Evolutionary conservation across 2,113 vertebrate species (phyloP).

Genomic region (Thryonomys swinderianus): DNA sequence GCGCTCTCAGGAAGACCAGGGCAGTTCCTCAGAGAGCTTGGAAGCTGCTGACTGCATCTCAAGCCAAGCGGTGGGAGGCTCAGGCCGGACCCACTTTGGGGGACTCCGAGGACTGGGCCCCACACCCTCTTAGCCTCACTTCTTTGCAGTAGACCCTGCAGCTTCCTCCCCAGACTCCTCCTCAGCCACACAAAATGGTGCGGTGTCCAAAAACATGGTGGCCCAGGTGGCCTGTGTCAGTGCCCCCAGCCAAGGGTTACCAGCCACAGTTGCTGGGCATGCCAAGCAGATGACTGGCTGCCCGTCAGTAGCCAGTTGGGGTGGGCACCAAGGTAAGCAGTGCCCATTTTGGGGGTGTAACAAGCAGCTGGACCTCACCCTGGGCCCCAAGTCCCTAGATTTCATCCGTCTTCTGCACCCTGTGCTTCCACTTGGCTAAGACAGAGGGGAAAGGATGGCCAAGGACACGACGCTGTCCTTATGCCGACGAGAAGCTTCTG

Average conservation of each 20-base stretch:
- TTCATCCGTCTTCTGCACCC: background rate
- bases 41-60: no score
- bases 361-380: background rate
- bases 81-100: background rate
- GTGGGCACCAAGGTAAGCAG: accelerated
- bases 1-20: background rate
- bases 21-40: background rate
- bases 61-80: accelerated
- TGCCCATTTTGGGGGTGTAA: accelerated
- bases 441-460: background rate
- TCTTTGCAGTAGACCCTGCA: accelerated
- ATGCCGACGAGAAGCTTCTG: accelerated
- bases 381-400: background rate
- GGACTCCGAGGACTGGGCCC: background rate
- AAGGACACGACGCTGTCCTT: accelerated
- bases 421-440: background rate
- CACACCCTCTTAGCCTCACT: background rate
- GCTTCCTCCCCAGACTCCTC: background rate
- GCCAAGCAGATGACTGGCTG: no score
- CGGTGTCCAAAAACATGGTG: background rate
- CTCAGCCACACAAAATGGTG: background rate
- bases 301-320: accelerated
- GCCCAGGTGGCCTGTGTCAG: accelerated
- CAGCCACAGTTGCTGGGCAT: accelerated
- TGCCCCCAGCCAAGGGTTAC: accelerated